These are phyloP conservation scores for Micrasema minimum DNA, from an alignment of 1,140 invertebrate genomes.

Conservation along the genomic window DNA sequence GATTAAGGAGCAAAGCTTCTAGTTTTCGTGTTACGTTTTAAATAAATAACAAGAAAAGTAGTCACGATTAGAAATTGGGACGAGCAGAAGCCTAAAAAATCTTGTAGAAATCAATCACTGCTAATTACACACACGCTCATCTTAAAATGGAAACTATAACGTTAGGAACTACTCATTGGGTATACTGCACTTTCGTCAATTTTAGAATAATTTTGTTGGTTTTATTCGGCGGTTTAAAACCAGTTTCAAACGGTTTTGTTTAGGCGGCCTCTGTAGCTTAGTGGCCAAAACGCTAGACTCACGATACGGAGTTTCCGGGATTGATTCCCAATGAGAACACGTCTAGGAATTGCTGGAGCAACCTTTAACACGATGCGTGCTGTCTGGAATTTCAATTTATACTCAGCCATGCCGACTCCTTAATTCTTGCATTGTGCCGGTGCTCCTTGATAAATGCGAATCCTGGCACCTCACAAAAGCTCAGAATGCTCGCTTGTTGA, in stretches of 20 bases:
- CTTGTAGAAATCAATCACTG: background rate
- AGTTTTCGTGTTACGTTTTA: background rate
- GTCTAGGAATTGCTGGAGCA: too few species aligned
- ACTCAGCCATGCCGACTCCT: too few species aligned
- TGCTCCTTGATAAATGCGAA: too few species aligned
- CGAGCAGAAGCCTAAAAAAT: slow-evolving; percentile 8
- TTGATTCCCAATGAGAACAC: too few species aligned
- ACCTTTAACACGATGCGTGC: too few species aligned
- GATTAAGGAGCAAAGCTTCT: slow-evolving; percentile 12
- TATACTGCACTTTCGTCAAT: background rate
- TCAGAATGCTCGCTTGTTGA: too few species aligned
- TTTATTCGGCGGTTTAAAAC: background rate
- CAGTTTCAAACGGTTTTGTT: background rate
- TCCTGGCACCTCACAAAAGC: too few species aligned
- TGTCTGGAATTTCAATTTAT: too few species aligned
- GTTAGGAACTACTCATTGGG: background rate
- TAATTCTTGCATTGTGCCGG: too few species aligned
- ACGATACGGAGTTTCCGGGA: too few species aligned
- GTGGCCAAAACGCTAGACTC: too few species aligned
- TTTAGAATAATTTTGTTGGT: background rate
- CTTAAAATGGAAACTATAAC: background rate
- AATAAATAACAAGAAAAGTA: slow-evolving; percentile 1
- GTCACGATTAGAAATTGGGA: slow-evolving; percentile 15
- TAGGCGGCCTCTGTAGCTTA: background rate
- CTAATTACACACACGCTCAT: slow-evolving; percentile 4